Percentiles rank a stretch among this genome's conserved stretches.
Evolutionary conservation across 30 jellyfish, hydroid and myxozoan genomes (phyloP).

Genomic region (Aurelia sp.): DNA sequence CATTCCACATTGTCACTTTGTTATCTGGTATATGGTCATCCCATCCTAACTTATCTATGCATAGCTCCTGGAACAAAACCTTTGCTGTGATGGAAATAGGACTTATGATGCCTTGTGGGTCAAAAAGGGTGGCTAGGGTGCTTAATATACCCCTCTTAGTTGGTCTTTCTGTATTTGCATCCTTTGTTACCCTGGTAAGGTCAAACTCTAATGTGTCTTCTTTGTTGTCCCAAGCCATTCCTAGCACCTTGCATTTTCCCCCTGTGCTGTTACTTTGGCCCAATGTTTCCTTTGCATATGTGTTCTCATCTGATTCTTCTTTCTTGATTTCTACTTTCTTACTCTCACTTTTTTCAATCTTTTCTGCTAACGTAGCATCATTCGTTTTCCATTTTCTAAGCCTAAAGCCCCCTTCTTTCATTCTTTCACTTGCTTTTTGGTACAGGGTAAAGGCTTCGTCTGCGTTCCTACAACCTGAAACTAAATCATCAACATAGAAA

Average conservation of each 20-base stretch:
- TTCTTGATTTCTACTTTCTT: background rate
- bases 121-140: slow-evolving; percentile 33
- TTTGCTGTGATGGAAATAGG: slow-evolving; percentile 22
- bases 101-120: slow-evolving; percentile 43
- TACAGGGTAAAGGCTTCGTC: slow-evolving; percentile 36
- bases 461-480: slow-evolving; percentile 15
- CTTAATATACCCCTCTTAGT: slow-evolving; percentile 32
- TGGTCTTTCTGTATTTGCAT: background rate
- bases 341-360: background rate
- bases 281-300: slow-evolving; percentile 8
- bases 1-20: slow-evolving; percentile 1
- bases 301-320: background rate
- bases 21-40: slow-evolving; percentile 20
- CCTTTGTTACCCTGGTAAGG: background rate
- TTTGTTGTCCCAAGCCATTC: slow-evolving; percentile 32
- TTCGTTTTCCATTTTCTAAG: slow-evolving; percentile 43
- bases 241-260: slow-evolving; percentile 28
- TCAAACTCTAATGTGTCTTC: slow-evolving; percentile 18
- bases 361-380: background rate
- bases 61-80: slow-evolving; percentile 43
- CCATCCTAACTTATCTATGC: slow-evolving; percentile 27
- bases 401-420: slow-evolving; percentile 39
- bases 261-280: background rate
- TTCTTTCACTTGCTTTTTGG: slow-evolving; percentile 30
- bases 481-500: slow-evolving; percentile 38